Evolutionary conservation across 2,888 invertebrate genomes (phyloP).

Genomic region (Conops quadrifasciatus): DNA sequence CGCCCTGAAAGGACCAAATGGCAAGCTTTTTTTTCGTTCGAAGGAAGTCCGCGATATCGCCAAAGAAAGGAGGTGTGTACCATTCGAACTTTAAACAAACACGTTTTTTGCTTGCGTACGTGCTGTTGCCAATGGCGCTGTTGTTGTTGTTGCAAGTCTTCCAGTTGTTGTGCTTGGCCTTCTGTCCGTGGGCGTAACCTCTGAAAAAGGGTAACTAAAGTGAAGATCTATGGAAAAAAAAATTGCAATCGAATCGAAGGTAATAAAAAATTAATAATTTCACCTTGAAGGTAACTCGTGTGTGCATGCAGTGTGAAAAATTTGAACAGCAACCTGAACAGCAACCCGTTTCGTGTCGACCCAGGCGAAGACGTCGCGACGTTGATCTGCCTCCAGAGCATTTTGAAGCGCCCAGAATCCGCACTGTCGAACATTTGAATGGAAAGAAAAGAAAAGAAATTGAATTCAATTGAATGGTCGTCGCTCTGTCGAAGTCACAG

Average conservation of each 20-base stretch:
- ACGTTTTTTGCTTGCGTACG: slow-evolving; percentile 14
- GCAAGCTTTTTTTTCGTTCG: too few relatives aligned
- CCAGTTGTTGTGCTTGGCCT: slow-evolving; percentile 29
- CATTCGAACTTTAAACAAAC: slow-evolving; percentile 27
- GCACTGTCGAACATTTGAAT: not conserved
- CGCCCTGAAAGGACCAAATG: not conserved
- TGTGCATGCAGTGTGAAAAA: too few relatives aligned
- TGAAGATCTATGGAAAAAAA: slow-evolving; percentile 24
- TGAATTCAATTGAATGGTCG: not conserved
- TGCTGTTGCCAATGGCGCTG: slow-evolving; percentile 21
- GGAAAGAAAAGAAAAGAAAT: not conserved
- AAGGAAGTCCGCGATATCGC: slow-evolving; percentile 21
- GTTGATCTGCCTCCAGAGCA: too few relatives aligned
- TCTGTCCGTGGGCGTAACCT: too few relatives aligned
- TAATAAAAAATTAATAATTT: slow-evolving; percentile 34
- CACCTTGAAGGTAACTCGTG: slow-evolving; percentile 23
- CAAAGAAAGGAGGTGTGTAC: slow-evolving; percentile 29
- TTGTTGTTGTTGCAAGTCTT: slow-evolving; percentile 29
- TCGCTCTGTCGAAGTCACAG: too few relatives aligned
- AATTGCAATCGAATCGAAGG: slow-evolving; percentile 33
- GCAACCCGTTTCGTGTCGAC: too few relatives aligned
- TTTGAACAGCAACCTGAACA: too few relatives aligned
- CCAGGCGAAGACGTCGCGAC: too few relatives aligned
- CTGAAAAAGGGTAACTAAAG: slow-evolving; percentile 26
- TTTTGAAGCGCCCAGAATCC: too few relatives aligned